Evolutionary conservation across 2,113 vertebrate species (phyloP).

Genomic region (Silurus asotus): DNA sequence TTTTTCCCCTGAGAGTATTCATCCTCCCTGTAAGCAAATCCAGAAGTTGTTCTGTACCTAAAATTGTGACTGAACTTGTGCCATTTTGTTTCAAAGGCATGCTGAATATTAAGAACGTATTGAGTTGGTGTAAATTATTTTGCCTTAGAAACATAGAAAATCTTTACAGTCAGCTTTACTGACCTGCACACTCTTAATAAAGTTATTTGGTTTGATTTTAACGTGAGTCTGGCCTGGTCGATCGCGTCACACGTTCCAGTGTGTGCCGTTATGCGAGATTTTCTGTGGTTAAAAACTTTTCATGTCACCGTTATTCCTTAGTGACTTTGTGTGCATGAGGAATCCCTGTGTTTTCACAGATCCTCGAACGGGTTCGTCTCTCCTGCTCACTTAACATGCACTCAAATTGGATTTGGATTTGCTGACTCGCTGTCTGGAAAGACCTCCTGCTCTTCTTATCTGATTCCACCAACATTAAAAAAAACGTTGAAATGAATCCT

Average conservation of each 20-base stretch:
- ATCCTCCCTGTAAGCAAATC: slow-evolving; percentile 55
- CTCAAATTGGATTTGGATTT: not conserved
- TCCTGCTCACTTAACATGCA: not conserved
- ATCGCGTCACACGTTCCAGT: not conserved
- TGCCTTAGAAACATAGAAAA: slow-evolving; percentile 44
- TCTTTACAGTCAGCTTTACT: slow-evolving; percentile 60
- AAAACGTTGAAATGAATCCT: not conserved
- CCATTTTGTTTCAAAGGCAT: slow-evolving; percentile 54
- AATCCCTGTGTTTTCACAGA: not conserved
- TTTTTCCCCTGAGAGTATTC: slow-evolving; percentile 31
- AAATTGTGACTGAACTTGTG: slow-evolving; percentile 67
- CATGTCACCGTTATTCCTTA: not conserved
- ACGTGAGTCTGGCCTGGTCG: not conserved
- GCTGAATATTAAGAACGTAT: slow-evolving; percentile 45
- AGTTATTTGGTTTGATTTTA: slow-evolving; percentile 61
- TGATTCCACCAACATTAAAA: not conserved
- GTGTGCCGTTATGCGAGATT: not conserved
- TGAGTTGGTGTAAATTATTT: slow-evolving; percentile 61
- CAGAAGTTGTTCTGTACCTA: slow-evolving; percentile 62
- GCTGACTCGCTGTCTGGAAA: not conserved
- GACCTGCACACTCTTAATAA: slow-evolving; percentile 72
- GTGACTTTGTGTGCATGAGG: not conserved
- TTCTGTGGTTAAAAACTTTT: not conserved
- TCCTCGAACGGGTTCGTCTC: no score
- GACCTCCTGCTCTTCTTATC: not conserved